Evolutionary conservation across 2,113 vertebrate genomes (phyloP).

Genomic region (Vimba vimba): DNA sequence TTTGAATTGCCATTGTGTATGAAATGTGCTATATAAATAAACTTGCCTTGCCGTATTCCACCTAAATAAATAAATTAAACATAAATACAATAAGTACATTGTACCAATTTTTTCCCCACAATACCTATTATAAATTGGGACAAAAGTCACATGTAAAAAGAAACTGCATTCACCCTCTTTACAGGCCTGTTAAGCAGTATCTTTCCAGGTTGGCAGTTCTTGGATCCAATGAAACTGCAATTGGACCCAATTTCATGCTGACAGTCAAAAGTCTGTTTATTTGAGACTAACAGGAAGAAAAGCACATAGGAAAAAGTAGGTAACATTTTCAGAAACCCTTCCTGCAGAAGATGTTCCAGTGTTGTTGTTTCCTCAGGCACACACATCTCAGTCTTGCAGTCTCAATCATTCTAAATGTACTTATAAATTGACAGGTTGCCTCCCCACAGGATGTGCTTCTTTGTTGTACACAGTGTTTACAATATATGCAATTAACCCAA

Average conservation of each 20-base stretch:
- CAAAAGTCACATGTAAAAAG: background rate
- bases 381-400: too few species aligned
- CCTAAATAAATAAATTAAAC: background rate
- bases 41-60: too few species aligned
- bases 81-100: background rate
- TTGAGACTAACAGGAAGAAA: background rate
- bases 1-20: too few species aligned
- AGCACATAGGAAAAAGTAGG: background rate
- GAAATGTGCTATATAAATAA: too few species aligned
- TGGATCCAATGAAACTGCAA: background rate
- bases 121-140: background rate
- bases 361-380: background rate
- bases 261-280: background rate
- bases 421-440: background rate
- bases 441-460: background rate
- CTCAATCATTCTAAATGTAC: background rate
- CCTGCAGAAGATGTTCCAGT: background rate
- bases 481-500: conserved; percentile 27
- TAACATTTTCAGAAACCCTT: background rate
- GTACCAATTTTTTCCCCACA: background rate
- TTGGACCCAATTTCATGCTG: background rate
- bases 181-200: background rate
- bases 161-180: background rate
- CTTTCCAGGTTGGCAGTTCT: background rate
- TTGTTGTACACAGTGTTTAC: background rate